Evolutionary conservation across 2,797 vertebrate genomes (phyloP), one percentile per base, ranked within the genome.

Genomic region (Spea hammondii): DNA sequence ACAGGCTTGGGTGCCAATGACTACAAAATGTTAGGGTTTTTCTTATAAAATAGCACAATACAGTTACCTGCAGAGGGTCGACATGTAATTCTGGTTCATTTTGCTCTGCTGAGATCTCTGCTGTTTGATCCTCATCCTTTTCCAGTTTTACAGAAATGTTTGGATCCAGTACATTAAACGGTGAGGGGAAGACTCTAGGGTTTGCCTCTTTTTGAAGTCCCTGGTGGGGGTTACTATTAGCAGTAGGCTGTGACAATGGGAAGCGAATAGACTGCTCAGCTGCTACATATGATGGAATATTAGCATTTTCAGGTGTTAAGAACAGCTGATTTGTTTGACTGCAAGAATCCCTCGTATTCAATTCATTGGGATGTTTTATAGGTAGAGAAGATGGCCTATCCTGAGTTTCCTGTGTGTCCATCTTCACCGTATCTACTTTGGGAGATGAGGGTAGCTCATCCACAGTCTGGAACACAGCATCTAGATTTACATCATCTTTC

Each of bases 381-480:
- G 82, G 67, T 70, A 86, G 88, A 46, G 86, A 83, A 73, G 80
- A 55, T 79, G 86, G 70, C 17, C 85, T 82, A 12, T 6, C 4
- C 74, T 84, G 83, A 72, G 82, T 90, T 76, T 93, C 91, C 62
- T 90, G 86, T 65, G 86, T 86, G 54, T 87, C 88, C 74, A 92
- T 89, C 82, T 87, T 87, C 51, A 92, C 88, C 76, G 89, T 75
- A 75, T 83, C 84, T 71, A 83, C 51, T 76, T 84, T 89, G 54
- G 89, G 78, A 14, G 89, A 85, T 11, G 83, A 84, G 77, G 85
- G 87, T 84, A 94, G 78, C 64, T 95, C 92, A 76, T 94, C 92
- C 49, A 90, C 91, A 50, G 91, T 89, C 84, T 92, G 92, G 86
- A 94, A 94, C 82, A 93, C 85, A 32, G 83, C 85, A 70, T 95